A percentile compares a stretch with the other conserved stretches of the same genome.
Evolutionary conservation across 2,888 invertebrate species (phyloP).

Genomic region (Agrotis segetum): DNA sequence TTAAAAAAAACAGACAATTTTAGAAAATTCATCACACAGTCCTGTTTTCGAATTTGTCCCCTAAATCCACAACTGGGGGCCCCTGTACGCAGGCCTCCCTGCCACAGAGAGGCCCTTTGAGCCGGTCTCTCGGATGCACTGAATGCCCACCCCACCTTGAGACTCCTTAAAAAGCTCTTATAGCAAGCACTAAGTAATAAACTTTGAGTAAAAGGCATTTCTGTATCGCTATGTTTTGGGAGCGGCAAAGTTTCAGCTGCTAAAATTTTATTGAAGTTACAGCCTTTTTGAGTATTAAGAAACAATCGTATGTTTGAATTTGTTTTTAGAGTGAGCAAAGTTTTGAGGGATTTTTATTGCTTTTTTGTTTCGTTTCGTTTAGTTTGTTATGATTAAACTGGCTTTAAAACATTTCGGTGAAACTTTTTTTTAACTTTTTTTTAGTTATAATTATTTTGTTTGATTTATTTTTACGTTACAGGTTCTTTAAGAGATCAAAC

Average conservation of each 20-base stretch:
- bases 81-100: slow-evolving; percentile 60
- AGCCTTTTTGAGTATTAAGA: slow-evolving; percentile 5
- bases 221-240: slow-evolving; percentile 53
- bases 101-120: slow-evolving; percentile 78
- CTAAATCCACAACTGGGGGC: slow-evolving; percentile 26
- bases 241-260: slow-evolving; percentile 22
- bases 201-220: slow-evolving; percentile 71
- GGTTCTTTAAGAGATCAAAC: too few species aligned
- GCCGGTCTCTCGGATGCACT: slow-evolving; percentile 80
- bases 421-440: too few species aligned
- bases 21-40: neutral
- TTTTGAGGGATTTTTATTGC: neutral
- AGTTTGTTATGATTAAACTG: slow-evolving; percentile 4
- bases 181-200: slow-evolving; percentile 77
- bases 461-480: neutral
- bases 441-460: neutral
- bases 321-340: slow-evolving; percentile 11
- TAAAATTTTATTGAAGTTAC: slow-evolving; percentile 37
- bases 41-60: slow-evolving; percentile 15
- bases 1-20: neutral
- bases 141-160: slow-evolving; percentile 73
- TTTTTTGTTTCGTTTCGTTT: neutral
- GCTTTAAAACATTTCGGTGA: neutral
- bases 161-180: slow-evolving; percentile 79
- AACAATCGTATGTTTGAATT: slow-evolving; percentile 38